phyloP scores from a whole-genome alignment of 2,888 invertebrate species.

The Troides helena region DNA sequence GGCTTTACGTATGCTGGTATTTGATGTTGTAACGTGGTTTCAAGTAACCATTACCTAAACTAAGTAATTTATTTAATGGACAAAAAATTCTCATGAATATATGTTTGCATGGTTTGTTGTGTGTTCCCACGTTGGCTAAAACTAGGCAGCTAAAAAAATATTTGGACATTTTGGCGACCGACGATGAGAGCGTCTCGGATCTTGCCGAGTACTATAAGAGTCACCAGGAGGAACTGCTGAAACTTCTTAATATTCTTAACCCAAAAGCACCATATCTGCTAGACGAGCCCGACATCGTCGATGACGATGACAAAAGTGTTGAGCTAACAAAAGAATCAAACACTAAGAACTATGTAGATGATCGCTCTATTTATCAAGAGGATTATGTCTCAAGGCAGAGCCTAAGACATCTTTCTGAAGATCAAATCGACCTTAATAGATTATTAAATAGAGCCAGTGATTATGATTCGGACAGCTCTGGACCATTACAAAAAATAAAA shows the following conservation, averaged over 20 bases:
- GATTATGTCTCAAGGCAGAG: conserved; percentile 61
- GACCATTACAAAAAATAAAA: conserved; percentile 77
- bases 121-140: conserved; percentile 42
- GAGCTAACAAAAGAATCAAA: conserved; percentile 54
- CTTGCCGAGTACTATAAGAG: conserved; percentile 64
- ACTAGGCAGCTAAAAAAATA: conserved; percentile 78
- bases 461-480: conserved; percentile 69
- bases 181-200: conserved; percentile 66
- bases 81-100: conserved; percentile 59
- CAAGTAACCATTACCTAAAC: conserved; percentile 10
- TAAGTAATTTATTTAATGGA: conserved; percentile 25
- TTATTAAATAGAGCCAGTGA: conserved; percentile 78
- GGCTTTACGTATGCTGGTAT: conserved; percentile 13
- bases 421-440: conserved; percentile 66
- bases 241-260: conserved; percentile 61
- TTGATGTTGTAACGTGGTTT: conserved; percentile 25
- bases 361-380: conserved; percentile 64
- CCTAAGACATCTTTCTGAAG: conserved; percentile 64
- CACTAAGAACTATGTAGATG: conserved; percentile 59
- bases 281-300: conserved; percentile 60
- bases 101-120: conserved; percentile 72
- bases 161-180: conserved; percentile 81
- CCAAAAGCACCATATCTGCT: conserved; percentile 62
- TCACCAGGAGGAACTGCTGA: conserved; percentile 67
- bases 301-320: conserved; percentile 64